These are phyloP conservation scores for Lutraria rhynchaena DNA, from an alignment of 1,140 invertebrate genomes.

Conservation along the genomic window DNA sequence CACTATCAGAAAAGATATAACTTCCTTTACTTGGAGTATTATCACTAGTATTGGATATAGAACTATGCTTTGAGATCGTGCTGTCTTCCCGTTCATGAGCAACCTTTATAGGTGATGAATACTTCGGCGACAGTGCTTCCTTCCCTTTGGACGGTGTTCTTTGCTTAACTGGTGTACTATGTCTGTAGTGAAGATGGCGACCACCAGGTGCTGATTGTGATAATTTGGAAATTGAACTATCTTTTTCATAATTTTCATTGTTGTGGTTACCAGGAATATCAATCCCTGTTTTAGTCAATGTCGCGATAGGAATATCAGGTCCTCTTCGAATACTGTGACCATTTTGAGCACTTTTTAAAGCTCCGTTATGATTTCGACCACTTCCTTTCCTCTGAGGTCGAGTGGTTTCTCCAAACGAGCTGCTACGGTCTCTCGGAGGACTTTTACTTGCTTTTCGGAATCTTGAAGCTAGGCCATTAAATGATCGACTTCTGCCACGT, in stretches of 20 bases:
- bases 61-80: conserved; percentile 9
- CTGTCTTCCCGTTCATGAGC: neutral
- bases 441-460: conserved; percentile 50
- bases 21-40: neutral
- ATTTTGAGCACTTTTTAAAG: conserved; percentile 49
- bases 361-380: conserved; percentile 47
- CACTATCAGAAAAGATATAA: conserved; percentile 40
- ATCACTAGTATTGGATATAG: neutral
- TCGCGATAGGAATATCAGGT: conserved; percentile 51
- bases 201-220: conserved; percentile 52
- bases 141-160: neutral
- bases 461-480: conserved; percentile 51
- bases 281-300: conserved; percentile 2
- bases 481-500: conserved; percentile 53
- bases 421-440: conserved; percentile 52
- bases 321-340: conserved; percentile 51
- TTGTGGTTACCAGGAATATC: neutral
- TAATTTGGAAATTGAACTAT: conserved; percentile 18
- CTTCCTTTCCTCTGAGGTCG: conserved; percentile 37
- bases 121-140: conserved; percentile 2
- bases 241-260: neutral
- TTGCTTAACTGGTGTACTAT: conserved; percentile 19
- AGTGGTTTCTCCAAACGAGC: conserved; percentile 46
- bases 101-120: conserved; percentile 22
- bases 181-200: conserved; percentile 33